Evolutionary conservation across 2,888 invertebrate species (phyloP).

Genomic region (Aromia moschata): DNA sequence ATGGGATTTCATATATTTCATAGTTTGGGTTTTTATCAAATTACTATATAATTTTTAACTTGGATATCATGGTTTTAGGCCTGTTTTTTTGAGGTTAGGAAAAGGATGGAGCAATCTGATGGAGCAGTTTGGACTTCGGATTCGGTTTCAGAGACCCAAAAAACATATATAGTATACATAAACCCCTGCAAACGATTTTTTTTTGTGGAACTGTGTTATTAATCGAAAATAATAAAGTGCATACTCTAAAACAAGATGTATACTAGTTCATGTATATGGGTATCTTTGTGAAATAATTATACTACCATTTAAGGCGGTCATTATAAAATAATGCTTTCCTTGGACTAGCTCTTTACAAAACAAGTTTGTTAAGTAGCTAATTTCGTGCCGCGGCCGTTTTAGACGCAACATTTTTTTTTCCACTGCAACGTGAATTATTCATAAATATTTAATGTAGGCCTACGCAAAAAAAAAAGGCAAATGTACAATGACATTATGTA

Average conservation of each 20-base stretch:
- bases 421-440: constrained; percentile 6
- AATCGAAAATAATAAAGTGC: no score
- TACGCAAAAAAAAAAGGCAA: background rate
- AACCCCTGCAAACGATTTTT: no score
- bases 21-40: no score
- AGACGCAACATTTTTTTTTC: constrained; percentile 12
- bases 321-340: constrained; percentile 13
- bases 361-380: constrained; percentile 7
- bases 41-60: no score
- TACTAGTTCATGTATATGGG: background rate
- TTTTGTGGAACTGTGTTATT: no score
- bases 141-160: no score
- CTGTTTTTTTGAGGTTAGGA: no score
- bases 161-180: no score
- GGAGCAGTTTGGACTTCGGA: no score
- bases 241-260: background rate
- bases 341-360: constrained; percentile 3
- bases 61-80: no score
- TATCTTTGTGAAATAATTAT: background rate
- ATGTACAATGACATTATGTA: background rate
- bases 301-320: constrained; percentile 9
- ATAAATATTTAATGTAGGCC: background rate
- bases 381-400: background rate
- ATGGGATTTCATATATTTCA: no score
- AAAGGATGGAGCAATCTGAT: no score